phyloP scores from a whole-genome alignment of 2,113 vertebrate genomes.

The Muntiacus muntjak region DNA sequence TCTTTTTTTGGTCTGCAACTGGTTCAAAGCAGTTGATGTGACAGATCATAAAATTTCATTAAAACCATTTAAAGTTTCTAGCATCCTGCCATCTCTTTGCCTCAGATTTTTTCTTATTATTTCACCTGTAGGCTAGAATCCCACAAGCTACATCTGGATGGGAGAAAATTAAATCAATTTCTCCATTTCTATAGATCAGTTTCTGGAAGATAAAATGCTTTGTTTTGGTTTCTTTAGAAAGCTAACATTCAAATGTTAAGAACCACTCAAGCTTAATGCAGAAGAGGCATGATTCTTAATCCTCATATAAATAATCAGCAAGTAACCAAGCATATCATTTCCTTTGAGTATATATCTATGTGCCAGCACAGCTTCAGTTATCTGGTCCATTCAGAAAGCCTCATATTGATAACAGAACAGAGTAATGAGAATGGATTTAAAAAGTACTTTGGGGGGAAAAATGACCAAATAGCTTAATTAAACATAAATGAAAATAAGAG shows the following conservation, averaged over 20 bases:
- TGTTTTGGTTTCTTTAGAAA: background rate
- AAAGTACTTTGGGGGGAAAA: background rate
- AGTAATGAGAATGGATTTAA: background rate
- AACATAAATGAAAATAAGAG: background rate
- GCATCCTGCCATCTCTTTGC: background rate
- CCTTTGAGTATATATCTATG: background rate
- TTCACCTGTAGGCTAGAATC: slow-evolving; percentile 10
- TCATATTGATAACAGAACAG: background rate
- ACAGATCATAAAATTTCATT: slow-evolving; percentile 25
- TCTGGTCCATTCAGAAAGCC: background rate
- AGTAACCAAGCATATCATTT: background rate
- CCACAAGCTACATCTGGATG: background rate
- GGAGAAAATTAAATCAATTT: slow-evolving; percentile 38
- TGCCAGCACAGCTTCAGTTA: background rate
- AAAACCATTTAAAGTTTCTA: slow-evolving; percentile 23
- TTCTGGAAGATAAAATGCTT: slow-evolving; percentile 10
- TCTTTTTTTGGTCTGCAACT: background rate
- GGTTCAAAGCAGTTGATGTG: background rate
- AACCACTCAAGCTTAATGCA: background rate
- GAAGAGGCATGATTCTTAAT: background rate
- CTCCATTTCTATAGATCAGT: background rate
- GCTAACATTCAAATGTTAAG: background rate
- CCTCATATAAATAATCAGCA: background rate
- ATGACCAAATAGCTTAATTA: background rate
- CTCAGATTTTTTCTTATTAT: slow-evolving; percentile 21